These are phyloP conservation scores for Peromyscus polionotus DNA, from an alignment of 2,113 vertebrate species.

Conservation along the genomic window DNA sequence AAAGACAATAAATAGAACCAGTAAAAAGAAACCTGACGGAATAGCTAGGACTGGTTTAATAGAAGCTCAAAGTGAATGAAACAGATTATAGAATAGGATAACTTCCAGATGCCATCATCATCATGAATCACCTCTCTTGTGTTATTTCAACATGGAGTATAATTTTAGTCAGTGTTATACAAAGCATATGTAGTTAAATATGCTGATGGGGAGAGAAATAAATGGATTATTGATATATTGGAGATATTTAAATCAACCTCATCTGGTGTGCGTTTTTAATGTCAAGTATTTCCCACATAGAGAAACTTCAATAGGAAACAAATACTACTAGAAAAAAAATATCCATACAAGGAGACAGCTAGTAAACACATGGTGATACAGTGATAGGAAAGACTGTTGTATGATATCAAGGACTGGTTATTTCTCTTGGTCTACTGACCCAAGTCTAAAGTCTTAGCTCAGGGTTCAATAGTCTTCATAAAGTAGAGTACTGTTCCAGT, in stretches of 20 bases:
- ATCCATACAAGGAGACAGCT: neutral
- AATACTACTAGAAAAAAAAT: neutral
- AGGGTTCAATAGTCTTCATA: slow-evolving; percentile 2
- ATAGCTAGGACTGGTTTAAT: slow-evolving; percentile 15
- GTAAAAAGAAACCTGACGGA: slow-evolving; percentile 45
- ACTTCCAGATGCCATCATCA: neutral
- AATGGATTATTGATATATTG: slow-evolving; percentile 47
- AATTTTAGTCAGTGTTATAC: slow-evolving; percentile 40
- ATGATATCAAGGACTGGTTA: neutral
- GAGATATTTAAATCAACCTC: slow-evolving; percentile 46
- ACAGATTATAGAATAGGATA: slow-evolving; percentile 7
- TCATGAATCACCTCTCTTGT: slow-evolving; percentile 13
- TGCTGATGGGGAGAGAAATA: neutral
- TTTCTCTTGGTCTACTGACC: neutral
- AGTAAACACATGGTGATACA: neutral
- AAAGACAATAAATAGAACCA: slow-evolving; percentile 63
- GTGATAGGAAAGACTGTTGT: neutral
- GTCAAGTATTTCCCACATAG: slow-evolving; percentile 3
- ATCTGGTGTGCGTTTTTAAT: slow-evolving; percentile 17
- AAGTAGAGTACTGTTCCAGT: neutral
- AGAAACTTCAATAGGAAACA: slow-evolving; percentile 28
- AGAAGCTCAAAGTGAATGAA: slow-evolving; percentile 24
- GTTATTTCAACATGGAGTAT: neutral
- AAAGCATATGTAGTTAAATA: slow-evolving; percentile 56
- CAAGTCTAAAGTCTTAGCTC: neutral